These are phyloP conservation scores for Drosophila gaucha DNA, from an alignment of 2,888 invertebrate genomes.

Conservation along the genomic window DNA sequence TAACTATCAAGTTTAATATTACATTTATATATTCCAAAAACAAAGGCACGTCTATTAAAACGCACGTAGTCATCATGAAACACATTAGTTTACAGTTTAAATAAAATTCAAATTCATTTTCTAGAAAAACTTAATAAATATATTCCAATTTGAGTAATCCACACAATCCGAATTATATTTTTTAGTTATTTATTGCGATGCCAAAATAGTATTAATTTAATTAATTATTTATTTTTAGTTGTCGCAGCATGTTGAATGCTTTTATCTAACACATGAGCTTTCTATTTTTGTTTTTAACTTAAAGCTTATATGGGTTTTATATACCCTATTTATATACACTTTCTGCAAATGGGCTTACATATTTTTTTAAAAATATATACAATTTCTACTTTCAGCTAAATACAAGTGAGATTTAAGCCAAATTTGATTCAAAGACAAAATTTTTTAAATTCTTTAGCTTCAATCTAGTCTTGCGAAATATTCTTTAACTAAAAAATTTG, in stretches of 20 bases:
- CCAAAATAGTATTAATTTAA: conserved; percentile 2
- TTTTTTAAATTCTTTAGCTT: background rate
- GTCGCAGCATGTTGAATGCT: background rate
- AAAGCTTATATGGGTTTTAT: background rate
- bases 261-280: conserved; percentile 6
- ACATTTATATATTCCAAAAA: conserved; percentile 4
- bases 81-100: conserved; percentile 1
- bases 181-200: conserved; percentile 15
- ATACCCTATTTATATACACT: background rate
- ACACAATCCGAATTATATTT: background rate
- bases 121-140: background rate
- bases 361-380: too few relatives aligned
- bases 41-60: conserved; percentile 44
- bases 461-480: too few relatives aligned
- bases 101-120: background rate
- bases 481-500: background rate
- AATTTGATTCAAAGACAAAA: too few relatives aligned
- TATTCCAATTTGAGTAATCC: conserved; percentile 1
- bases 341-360: too few relatives aligned
- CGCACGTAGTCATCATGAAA: conserved; percentile 34
- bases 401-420: background rate
- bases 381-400: background rate
- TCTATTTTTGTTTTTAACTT: background rate
- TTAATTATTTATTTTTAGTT: conserved; percentile 3
- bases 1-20: conserved; percentile 4